Base-by-base conservation (phyloP, 1,140 invertebrate genomes). In the Sweltsa coloradensis region DNA sequence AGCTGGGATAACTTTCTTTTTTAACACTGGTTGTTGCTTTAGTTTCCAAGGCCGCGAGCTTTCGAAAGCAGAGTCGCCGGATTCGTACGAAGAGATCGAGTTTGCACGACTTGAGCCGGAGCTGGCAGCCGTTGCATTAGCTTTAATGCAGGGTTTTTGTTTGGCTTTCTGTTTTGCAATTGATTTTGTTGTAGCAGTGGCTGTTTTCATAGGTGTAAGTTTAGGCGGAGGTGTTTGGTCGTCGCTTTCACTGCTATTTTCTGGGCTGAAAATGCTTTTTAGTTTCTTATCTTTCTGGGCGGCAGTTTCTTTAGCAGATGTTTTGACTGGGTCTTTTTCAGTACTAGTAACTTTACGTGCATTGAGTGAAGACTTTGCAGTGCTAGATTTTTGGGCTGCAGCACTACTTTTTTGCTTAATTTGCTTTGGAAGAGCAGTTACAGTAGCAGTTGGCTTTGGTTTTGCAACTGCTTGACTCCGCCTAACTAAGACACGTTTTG, bases 201-300 rank as follows among this genome's bases (percentile, higher is more conserved):
- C n/a, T n/a, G n/a, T n/a, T n/a, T 50, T 50, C 19, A 50, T 50
- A 0, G 49, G 42, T 3, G 27, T 50, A 56, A 51, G 56, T 41
- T 63, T 71, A 60, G 40, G 60, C 37, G 61, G 60, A 36, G 59
- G 56, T 3, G 60, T 47, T 19, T 57, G 56, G 49, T 58, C 64
- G 51, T 83, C 81, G 49, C 81, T 83, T 62, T 83, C 81, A 24
- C 81, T 83, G 60, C 81, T 83, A 53, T 85, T 85, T 54, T 85
- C 83, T 1, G 83, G 83, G 52, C 82, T 85, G 54, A 86, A 86
- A 57, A 86, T 86, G 61, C 83, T 86, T 58, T 85, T 85, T 50
- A 82, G 83, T 54, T 85, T 85, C 13, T 70, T 57, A 44, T 77
- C 79, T 27, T 73, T 69, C 52, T 72, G 67, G 0, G 60, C 58